Conservation (phyloP, 92 coral and sea anemone genomes). For the Metridium senile region DNA sequence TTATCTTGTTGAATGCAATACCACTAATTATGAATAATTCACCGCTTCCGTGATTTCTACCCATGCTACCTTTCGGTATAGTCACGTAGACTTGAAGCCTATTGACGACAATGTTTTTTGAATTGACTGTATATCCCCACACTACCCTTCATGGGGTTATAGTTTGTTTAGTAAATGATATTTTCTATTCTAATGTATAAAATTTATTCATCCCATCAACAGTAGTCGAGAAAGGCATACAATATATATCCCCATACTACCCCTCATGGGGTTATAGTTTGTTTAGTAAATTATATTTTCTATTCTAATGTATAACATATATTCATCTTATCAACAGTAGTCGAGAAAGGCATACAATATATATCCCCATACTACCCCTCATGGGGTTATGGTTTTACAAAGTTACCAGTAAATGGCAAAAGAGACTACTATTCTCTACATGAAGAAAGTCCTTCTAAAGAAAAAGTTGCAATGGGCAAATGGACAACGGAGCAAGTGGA, state of each 20-base stretch:
- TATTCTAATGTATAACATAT: too few relatives aligned
- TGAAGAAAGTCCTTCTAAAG: conserved; percentile 54
- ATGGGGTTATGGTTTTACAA: conserved; percentile 40
- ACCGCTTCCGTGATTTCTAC: too few relatives aligned
- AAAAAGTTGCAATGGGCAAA: conserved; percentile 72
- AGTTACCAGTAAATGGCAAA: conserved; percentile 31
- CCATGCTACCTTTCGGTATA: too few relatives aligned
- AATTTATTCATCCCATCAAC: not conserved
- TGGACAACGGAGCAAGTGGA: conserved; percentile 95
- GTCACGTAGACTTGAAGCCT: too few relatives aligned
- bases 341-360: conserved; percentile 43
- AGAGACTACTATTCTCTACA: conserved; percentile 19
- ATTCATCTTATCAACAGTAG: conserved; percentile 7
- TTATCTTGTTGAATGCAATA: too few relatives aligned
- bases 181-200: too few relatives aligned
- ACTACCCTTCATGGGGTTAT: conserved; percentile 25
- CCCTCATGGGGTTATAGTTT: conserved; percentile 32
- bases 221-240: conserved; percentile 44
- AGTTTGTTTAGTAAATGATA: too few relatives aligned
- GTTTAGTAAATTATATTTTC: too few relatives aligned
- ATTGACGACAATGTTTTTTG: too few relatives aligned
- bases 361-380: conserved; percentile 28
- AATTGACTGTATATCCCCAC: too few relatives aligned
- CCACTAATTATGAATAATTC: too few relatives aligned
- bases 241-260: conserved; percentile 31